phyloP scores from a whole-genome alignment of 2,797 vertebrate species.

The Sebastes itinus region DNA sequence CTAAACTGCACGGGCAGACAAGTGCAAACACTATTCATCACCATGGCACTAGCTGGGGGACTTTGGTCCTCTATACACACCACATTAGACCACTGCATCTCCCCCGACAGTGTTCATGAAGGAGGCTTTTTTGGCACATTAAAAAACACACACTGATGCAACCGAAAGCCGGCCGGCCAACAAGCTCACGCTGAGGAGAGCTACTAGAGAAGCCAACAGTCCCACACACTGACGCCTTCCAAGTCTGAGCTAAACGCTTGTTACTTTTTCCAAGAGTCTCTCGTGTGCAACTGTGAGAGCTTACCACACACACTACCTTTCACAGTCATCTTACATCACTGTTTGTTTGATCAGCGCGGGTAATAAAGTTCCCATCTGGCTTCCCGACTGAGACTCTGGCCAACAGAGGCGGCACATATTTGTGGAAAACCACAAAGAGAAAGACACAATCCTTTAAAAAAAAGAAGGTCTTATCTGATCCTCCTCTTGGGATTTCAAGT shows the following conservation, averaged over 20 bases:
- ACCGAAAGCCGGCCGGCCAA: conserved; percentile 23
- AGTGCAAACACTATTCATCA: conserved; percentile 74
- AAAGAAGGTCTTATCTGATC: conserved; percentile 28
- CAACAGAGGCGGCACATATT: conserved; percentile 48
- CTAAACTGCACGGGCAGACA: conserved; percentile 55
- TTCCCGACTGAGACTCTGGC: conserved; percentile 44
- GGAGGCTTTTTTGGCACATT: conserved; percentile 36
- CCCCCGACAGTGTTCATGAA: conserved; percentile 16
- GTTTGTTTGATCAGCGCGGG: conserved; percentile 72
- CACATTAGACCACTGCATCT: conserved; percentile 44
- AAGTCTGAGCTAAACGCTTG: conserved; percentile 60
- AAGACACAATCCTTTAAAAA: background rate
- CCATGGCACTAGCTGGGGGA: conserved; percentile 55
- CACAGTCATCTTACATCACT: conserved; percentile 64
- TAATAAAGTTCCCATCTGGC: conserved; percentile 78
- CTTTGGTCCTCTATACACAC: conserved; percentile 53
- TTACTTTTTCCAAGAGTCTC: conserved; percentile 54
- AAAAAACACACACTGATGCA: conserved; percentile 19
- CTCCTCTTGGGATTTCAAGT: conserved; percentile 32
- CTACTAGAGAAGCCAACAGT: conserved; percentile 20
- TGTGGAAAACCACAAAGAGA: conserved; percentile 51
- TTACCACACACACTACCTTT: conserved; percentile 49
- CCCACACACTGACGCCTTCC: conserved; percentile 30
- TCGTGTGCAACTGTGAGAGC: conserved; percentile 10
- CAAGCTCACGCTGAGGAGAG: conserved; percentile 28